phyloP scores from a whole-genome alignment of 2,113 vertebrate species.

The Caranx ignobilis region DNA sequence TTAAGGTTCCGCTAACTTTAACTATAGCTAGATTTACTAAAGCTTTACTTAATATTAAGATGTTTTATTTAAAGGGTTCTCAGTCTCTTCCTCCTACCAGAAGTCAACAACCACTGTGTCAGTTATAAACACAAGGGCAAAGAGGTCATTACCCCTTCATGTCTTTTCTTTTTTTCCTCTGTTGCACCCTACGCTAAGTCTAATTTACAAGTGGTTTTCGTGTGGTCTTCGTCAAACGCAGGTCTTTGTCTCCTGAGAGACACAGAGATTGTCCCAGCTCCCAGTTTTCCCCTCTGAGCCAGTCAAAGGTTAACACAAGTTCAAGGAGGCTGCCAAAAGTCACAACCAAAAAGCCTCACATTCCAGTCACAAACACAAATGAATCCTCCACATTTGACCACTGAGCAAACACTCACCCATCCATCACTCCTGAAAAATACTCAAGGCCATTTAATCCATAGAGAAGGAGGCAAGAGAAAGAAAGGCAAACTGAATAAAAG shows the following conservation, averaged over 20 bases:
- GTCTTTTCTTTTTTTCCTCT: constrained; percentile 25
- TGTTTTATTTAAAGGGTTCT: not conserved
- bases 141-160: constrained; percentile 39
- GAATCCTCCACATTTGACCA: constrained; percentile 37
- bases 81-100: not conserved
- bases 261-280: not conserved
- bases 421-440: constrained; percentile 40
- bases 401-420: constrained; percentile 44
- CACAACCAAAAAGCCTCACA: constrained; percentile 64
- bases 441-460: constrained; percentile 54
- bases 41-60: not conserved
- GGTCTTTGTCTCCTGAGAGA: constrained; percentile 4
- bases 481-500: constrained; percentile 55
- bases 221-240: not conserved
- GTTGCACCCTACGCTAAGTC: not conserved
- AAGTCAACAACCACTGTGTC: constrained; percentile 26
- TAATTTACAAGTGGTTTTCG: constrained; percentile 20
- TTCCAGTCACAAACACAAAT: constrained; percentile 61
- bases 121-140: constrained; percentile 70
- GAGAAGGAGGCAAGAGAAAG: constrained; percentile 39
- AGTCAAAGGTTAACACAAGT: constrained; percentile 73
- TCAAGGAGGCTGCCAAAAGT: constrained; percentile 65
- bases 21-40: not conserved
- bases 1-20: not conserved
- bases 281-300: not conserved